Conservation (phyloP, 1,140 invertebrate species). For the Galendromus occidentalis region DNA sequence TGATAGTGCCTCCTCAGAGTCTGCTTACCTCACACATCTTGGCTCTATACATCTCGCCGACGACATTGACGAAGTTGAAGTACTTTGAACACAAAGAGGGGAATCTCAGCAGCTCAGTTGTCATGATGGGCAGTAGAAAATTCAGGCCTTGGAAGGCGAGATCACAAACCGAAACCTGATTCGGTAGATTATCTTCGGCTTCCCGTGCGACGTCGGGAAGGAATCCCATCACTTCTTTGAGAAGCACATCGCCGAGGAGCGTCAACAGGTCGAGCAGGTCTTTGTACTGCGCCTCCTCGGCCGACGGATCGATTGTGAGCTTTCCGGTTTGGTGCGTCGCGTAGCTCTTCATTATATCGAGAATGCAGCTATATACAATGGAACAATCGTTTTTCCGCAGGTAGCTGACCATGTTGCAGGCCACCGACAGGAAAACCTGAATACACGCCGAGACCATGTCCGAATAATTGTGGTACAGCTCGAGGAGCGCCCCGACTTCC, state of each 20-base stretch:
- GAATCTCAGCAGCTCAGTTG: conserved; percentile 46
- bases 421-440: conserved; percentile 37
- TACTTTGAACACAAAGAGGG: conserved; percentile 42
- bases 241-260: conserved; percentile 44
- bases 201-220: conserved; percentile 21
- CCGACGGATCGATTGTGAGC: conserved; percentile 31
- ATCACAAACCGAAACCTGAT: conserved; percentile 33
- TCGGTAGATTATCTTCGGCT: conserved; percentile 20
- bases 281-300: conserved; percentile 47
- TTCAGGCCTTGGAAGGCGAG: conserved; percentile 47
- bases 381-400: conserved; percentile 29
- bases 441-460: conserved; percentile 54
- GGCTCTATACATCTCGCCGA: conserved; percentile 45
- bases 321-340: conserved; percentile 36
- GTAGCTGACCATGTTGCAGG: conserved; percentile 17
- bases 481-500: conserved; percentile 43
- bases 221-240: conserved; percentile 47
- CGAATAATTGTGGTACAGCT: conserved; percentile 57
- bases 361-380: conserved; percentile 39
- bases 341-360: conserved; percentile 46
- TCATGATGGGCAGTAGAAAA: conserved; percentile 53
- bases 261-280: conserved; percentile 50
- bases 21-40: conserved; percentile 28
- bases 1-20: too few species aligned
- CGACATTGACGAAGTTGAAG: conserved; percentile 40